Evolutionary conservation across 2,797 vertebrate genomes (phyloP), one percentile per base, ranked within the genome.

Genomic region (Huso huso): DNA sequence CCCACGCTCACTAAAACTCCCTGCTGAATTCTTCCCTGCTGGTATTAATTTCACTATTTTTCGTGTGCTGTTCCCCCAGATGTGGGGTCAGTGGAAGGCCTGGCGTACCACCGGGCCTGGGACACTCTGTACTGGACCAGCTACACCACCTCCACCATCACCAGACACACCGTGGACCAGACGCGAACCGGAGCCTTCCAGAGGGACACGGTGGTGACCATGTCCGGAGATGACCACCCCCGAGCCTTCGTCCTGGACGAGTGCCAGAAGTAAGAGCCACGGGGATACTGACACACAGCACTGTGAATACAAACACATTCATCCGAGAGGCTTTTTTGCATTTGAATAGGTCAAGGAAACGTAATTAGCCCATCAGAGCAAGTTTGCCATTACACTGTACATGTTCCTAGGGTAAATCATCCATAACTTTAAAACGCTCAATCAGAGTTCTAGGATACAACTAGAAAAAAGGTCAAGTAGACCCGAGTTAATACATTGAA

Each of bases 121-220:
- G 96, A 99, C 71, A 94, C 95, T 0, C 90, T 99, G 11, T 98
- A 97, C 81, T 99, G 96, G 96, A 98, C 96, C 3, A 98, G 96
- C 84, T 99, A 97, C 77, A 98, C 96, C 15, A 97, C 96, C 0
- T 97, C 96, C 77, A 97, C 96, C 82, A 97, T 96, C 78, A 94
- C 93, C n/a, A 91, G 96, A 7, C 96, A 98, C 85, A 97, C 95
- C 0, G 94, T 98, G 81, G 93, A 97, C 84, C 96, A 97, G 87
- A 92, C 84, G 66, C 93, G 92, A 10, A 65, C 83, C 0, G 91
- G 93, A 51, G 95, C 95, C 64, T 96, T 93, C 1, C 93, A 95
- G 82, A 90, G 95, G 61, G 93, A 99, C 82, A 97, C 89, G 0
- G 96, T 99, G 76, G 95, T 99, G 83, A 96, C 93, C 71, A 99